phyloP scores from a whole-genome alignment of 1,140 invertebrate genomes.

The Apis dorsata region DNA sequence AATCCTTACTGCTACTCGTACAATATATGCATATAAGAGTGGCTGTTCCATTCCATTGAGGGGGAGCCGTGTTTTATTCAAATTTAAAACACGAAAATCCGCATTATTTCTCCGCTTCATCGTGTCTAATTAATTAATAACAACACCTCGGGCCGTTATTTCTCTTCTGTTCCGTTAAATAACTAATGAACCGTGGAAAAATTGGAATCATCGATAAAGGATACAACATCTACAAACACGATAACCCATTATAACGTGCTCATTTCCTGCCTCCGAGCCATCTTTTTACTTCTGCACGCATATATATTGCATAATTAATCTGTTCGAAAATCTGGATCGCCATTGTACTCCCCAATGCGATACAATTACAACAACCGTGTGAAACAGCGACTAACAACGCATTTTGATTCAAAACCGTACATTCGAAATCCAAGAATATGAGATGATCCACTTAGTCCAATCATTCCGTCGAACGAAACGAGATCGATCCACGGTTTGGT shows the following conservation, averaged over 20 bases:
- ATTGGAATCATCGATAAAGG: conserved; percentile 9
- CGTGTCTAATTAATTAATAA: background rate
- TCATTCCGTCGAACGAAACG: background rate
- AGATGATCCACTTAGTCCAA: too few species aligned
- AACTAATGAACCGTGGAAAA: conserved; percentile 4
- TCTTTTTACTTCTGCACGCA: background rate
- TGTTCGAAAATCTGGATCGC: background rate
- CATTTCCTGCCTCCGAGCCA: background rate
- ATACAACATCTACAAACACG: background rate
- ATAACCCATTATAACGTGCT: background rate
- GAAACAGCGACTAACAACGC: too few species aligned
- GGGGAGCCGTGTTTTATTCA: background rate
- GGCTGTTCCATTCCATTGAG: background rate
- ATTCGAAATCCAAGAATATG: too few species aligned
- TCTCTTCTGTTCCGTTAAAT: conserved; percentile 1
- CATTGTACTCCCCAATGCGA: too few species aligned
- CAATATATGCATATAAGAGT: too few species aligned
- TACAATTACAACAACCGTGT: too few species aligned
- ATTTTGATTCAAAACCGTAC: too few species aligned
- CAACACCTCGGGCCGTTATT: background rate
- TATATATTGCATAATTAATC: background rate
- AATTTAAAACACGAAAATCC: background rate
- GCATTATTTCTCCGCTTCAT: background rate
- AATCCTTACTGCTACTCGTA: too few species aligned
- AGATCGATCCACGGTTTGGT: background rate